Evolutionary conservation across 1,140 invertebrate species (phyloP), one percentile per base, ranked within the genome.

Genomic region (Nymphalis io): DNA sequence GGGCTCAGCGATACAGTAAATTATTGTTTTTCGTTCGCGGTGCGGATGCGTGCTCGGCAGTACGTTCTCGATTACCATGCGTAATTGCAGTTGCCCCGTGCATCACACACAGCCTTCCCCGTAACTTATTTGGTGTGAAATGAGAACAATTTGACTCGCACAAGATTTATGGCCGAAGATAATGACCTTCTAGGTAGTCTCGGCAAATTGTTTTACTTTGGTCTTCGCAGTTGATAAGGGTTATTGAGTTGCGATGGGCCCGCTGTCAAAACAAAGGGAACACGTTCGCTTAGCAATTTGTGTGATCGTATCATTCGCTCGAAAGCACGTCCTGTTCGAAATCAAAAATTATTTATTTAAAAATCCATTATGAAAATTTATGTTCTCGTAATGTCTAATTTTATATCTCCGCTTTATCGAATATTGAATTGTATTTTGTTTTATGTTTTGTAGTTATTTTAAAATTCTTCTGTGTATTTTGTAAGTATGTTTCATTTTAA

Each of bases 111-210:
- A 63, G 62, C 72, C 76, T 72, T 72, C 64, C 63, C 72, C 73
- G 81, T 83, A 85, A 85, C 81, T 87, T 88, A 88, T 88, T 88
- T 82, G 81, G 84, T 88, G 86, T 85, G 81, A 88, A 87, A 87
- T 87, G 84, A 83, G 82, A 88, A 84, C 81, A 76, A 88, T 84
- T 87, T 85, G 78, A 80, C 78, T 81, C 79, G 79, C 66, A 16
- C 64, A 81, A 83, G 82, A 88, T 87, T 87, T 87, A 87, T 82
- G 86, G 75, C 38, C 57, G 61, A 33, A 60, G 75, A 83, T 87
- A 87, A 85, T 84, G 78, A 82, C 78, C 75, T 81, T 81, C 79
- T 82, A 82, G 80, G 80, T 83, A 80, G 73, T 71, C 61, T 61
- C 74, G 60, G 67, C 58, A 76, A 81, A 86, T 86, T 84, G 81